Conservation (phyloP, 2,888 invertebrate species). For the Erebia epiphron region DNA sequence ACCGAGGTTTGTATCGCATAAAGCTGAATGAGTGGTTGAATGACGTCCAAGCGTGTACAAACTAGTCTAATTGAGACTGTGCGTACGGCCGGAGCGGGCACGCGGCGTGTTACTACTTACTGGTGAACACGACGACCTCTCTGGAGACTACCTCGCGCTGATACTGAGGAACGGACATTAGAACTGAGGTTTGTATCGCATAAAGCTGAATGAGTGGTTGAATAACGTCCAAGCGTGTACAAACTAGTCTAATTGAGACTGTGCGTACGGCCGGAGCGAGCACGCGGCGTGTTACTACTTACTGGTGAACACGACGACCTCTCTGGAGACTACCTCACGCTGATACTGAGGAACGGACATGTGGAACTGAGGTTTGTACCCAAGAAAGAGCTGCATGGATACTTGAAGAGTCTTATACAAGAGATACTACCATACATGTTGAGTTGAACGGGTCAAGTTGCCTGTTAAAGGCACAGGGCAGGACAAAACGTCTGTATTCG, state of each 20-base stretch:
- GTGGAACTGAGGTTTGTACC: conserved; percentile 68
- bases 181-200: not conserved
- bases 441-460: too few relatives aligned
- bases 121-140: conserved; percentile 94
- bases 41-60: conserved; percentile 87
- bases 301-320: conserved; percentile 96
- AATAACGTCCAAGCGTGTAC: conserved; percentile 84
- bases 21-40: not conserved
- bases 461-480: too few relatives aligned
- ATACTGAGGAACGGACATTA: not conserved
- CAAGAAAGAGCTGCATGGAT: not conserved
- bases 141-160: conserved; percentile 89
- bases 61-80: conserved; percentile 88
- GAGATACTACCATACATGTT: too few relatives aligned
- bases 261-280: conserved; percentile 92
- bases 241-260: conserved; percentile 90
- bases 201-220: not conserved
- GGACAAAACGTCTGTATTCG: too few relatives aligned
- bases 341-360: conserved; percentile 71
- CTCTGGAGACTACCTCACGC: conserved; percentile 90
- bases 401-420: too few relatives aligned
- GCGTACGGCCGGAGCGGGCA: conserved; percentile 92
- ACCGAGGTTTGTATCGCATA: conserved; percentile 56
- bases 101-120: conserved; percentile 93
- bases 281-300: conserved; percentile 92